Conservation (phyloP, 2,797 vertebrate species). For the Syngnathus rostellatus region DNA sequence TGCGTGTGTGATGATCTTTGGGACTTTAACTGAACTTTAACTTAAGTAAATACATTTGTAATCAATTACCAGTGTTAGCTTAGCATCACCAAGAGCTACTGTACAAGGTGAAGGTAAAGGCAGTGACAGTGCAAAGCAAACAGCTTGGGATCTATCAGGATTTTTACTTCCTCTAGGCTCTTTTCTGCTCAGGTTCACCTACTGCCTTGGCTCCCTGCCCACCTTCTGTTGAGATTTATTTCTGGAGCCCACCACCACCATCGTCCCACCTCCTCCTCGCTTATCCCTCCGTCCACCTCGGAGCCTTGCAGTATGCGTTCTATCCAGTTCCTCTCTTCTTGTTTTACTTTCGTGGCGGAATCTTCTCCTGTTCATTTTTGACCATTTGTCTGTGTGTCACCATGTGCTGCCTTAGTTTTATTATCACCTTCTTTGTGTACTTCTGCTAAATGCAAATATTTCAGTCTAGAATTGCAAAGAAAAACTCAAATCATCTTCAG, state of each 20-base stretch:
- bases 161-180: constrained; percentile 53
- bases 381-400: background rate
- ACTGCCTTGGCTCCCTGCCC: constrained; percentile 66
- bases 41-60: no score
- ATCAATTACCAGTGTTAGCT: constrained; percentile 3
- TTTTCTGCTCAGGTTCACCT: constrained; percentile 60
- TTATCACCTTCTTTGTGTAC: no score
- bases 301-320: background rate
- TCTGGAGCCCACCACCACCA: constrained; percentile 56
- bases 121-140: constrained; percentile 23
- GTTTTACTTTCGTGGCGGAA: no score
- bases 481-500: no score
- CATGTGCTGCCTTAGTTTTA: background rate
- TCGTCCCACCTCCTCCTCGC: constrained; percentile 7
- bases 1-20: no score
- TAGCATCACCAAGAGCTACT: background rate
- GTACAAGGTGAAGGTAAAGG: background rate
- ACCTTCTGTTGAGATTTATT: constrained; percentile 74
- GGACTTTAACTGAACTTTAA: no score
- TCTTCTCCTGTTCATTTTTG: background rate
- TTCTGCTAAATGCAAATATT: background rate
- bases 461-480: no score
- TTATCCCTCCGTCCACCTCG: background rate
- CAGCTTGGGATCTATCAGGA: constrained; percentile 35
- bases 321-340: no score